phyloP scores from a whole-genome alignment of 2,797 vertebrate genomes.

The Emys orbicularis region DNA sequence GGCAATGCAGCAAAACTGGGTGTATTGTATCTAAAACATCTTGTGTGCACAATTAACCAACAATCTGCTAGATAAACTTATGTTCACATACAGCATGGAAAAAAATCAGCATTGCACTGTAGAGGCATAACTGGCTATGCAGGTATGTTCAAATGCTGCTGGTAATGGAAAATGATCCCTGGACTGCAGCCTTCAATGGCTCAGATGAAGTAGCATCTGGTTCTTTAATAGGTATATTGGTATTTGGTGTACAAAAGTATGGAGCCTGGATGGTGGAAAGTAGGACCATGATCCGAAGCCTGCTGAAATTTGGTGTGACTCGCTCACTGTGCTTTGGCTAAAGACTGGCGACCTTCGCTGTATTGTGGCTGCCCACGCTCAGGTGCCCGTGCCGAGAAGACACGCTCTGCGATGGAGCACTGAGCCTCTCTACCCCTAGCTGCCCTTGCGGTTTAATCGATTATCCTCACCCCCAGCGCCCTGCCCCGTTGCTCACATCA shows the following conservation, averaged over 20 bases:
- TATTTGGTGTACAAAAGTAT: background rate
- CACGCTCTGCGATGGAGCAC: background rate
- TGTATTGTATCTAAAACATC: background rate
- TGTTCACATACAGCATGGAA: background rate
- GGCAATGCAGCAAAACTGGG: constrained; percentile 2
- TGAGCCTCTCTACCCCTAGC: background rate
- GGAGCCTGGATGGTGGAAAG: background rate
- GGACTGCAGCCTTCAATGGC: background rate
- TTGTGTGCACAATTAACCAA: background rate
- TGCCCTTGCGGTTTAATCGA: background rate
- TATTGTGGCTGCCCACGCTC: background rate
- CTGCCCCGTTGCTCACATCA: background rate
- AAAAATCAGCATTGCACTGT: background rate
- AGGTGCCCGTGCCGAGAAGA: background rate
- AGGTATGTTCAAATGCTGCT: background rate
- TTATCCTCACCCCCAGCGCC: background rate
- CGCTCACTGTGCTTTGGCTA: background rate
- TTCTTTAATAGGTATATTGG: background rate
- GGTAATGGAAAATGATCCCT: background rate
- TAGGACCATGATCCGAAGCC: background rate
- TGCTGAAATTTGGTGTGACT: too few relatives aligned
- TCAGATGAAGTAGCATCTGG: background rate
- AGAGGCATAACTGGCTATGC: background rate
- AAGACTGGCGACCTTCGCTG: background rate
- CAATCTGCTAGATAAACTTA: background rate